Base-by-base conservation (phyloP, 2,888 invertebrate species). In the Prenolepis imparis region DNA sequence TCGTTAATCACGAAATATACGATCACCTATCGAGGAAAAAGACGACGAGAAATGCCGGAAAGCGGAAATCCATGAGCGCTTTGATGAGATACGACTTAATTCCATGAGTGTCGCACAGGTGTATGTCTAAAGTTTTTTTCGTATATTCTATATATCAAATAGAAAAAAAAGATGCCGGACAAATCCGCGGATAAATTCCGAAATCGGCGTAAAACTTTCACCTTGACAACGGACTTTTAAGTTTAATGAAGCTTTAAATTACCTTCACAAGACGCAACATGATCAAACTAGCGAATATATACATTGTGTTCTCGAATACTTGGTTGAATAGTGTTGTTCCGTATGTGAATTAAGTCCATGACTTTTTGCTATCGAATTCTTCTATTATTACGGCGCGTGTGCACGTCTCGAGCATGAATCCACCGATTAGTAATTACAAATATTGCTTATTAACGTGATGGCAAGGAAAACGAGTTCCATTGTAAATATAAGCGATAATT, bases 1-100 rank as follows among this genome's bases (percentile, higher is more conserved):
- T 89, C 91, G 92, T 92, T 90, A 92, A 92, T 92, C 91, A 88
- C 86, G 73, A 73, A 64, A 83, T 67, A 84, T 86, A 87, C 52
- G 63, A 39, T 84, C 90, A 90, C 87, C 82, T 52, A 84, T 84
- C 85, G 85, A 6, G 57, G 18, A 88, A 87, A 84, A 85, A 44
- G 15, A 39, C 32, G 78, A 74, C 21, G 36, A 55, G 39, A 67
- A 59, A 82, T 84, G 77, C 70, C 85, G 80, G 59, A 85, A 83
- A 55, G 11, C 52, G 59, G 66, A 55, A 75, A 67, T 32, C 44
- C 11, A 61, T 6, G 18, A 8, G 57, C 4, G 57, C 4, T 32
- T 28, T 52, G 32, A 63, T 80, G 52, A 63, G 57, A 72, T 74
- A 78, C 77, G 28, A 57, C 73, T 83, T 73, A 59, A 80, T 82